Conservation (phyloP, 2,888 invertebrate species). For the Pterostichus madidus region DNA sequence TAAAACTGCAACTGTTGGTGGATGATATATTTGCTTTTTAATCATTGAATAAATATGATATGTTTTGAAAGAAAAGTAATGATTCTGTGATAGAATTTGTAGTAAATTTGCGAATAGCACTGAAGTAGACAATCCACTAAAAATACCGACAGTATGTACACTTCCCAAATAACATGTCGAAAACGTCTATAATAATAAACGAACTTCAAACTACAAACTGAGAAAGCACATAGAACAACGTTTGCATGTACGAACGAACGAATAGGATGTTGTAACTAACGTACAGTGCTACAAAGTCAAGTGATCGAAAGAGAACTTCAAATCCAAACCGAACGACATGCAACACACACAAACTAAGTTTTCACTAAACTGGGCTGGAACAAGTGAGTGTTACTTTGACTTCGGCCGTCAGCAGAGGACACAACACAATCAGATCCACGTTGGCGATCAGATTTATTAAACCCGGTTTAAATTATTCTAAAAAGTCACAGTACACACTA, state of each 20-base stretch:
- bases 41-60: too few relatives aligned
- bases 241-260: too few relatives aligned
- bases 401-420: neutral
- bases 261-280: neutral
- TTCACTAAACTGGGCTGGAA: neutral
- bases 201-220: constrained; percentile 24
- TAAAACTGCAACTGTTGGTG: too few relatives aligned
- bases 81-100: too few relatives aligned
- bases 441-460: neutral
- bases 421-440: constrained; percentile 9
- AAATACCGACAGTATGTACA: constrained; percentile 24
- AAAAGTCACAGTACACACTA: neutral
- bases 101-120: neutral
- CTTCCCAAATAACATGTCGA: neutral
- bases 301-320: constrained; percentile 7
- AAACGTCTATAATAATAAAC: neutral
- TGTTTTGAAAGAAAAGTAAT: too few relatives aligned
- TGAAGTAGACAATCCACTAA: neutral
- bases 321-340: constrained; percentile 32
- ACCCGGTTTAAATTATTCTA: constrained; percentile 9
- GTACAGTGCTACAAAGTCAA: constrained; percentile 29
- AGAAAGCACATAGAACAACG: constrained; percentile 16
- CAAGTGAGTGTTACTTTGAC: constrained; percentile 13
- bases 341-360: constrained; percentile 23
- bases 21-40: too few relatives aligned